Percentiles rank a stretch among this genome's conserved stretches.
These are phyloP conservation scores for Oedothorax gibbosus DNA, from an alignment of 1,140 invertebrate species.

Conservation along the genomic window DNA sequence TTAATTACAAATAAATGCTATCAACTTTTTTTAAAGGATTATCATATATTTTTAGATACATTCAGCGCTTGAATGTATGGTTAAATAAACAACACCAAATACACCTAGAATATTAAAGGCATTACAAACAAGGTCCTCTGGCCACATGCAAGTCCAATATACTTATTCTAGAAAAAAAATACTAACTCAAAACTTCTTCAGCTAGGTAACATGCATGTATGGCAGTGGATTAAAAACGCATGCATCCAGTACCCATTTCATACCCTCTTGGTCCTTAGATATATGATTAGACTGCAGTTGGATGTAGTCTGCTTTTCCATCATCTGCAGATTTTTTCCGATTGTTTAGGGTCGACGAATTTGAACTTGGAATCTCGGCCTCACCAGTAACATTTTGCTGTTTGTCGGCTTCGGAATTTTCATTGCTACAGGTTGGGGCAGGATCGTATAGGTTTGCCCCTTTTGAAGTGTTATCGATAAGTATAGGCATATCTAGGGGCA, in stretches of 20 bases:
- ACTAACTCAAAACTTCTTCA: not conserved
- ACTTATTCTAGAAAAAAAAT: not conserved
- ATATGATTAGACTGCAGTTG: conserved; percentile 37
- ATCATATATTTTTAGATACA: no score
- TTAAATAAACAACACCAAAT: no score
- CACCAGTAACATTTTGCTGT: not conserved
- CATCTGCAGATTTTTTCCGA: conserved; percentile 42
- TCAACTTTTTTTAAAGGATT: no score
- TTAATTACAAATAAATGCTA: no score
- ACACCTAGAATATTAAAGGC: not conserved
- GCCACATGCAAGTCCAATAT: not conserved
- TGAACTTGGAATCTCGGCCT: conserved; percentile 9
- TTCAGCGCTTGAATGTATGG: no score
- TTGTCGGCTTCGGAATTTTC: not conserved
- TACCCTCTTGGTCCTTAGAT: conserved; percentile 39
- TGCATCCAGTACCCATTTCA: conserved; percentile 26
- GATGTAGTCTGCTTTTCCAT: conserved; percentile 58
- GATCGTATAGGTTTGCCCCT: conserved; percentile 30
- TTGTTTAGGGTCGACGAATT: not conserved
- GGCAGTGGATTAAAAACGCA: conserved; percentile 8
- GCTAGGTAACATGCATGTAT: not conserved
- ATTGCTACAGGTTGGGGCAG: conserved; percentile 14
- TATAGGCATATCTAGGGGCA: conserved; percentile 41
- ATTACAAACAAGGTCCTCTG: not conserved
- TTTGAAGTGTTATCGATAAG: conserved; percentile 35